Conservation (phyloP, 2,797 vertebrate genomes). For the Leptatherina wallacei region DNA sequence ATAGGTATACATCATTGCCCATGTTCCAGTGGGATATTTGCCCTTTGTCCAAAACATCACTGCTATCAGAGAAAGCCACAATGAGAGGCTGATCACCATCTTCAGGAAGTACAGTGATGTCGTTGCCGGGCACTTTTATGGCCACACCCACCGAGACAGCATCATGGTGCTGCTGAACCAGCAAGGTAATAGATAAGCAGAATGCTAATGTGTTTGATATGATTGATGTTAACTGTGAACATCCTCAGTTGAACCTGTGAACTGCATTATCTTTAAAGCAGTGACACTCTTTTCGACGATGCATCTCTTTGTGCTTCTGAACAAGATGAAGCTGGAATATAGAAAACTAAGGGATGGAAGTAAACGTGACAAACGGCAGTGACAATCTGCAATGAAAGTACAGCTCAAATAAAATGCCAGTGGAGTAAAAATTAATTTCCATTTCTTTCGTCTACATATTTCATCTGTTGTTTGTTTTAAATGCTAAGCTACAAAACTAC, state of each 20-base stretch:
- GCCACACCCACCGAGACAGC: slow-evolving; percentile 94
- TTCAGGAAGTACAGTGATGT: slow-evolving; percentile 88
- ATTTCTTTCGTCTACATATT: too few relatives aligned
- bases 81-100: slow-evolving; percentile 89
- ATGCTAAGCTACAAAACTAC: too few relatives aligned
- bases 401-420: too few relatives aligned
- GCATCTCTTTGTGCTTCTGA: too few relatives aligned
- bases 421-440: too few relatives aligned
- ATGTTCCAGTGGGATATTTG: slow-evolving; percentile 92
- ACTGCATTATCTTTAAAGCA: background rate
- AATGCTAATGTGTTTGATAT: too few relatives aligned
- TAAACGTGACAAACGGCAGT: background rate
- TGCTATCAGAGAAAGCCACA: slow-evolving; percentile 84
- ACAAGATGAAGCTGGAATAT: background rate
- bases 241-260: background rate
- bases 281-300: too few relatives aligned
- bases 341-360: background rate
- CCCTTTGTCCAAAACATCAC: slow-evolving; percentile 82
- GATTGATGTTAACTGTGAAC: too few relatives aligned
- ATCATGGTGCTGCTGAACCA: slow-evolving; percentile 91
- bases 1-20: slow-evolving; percentile 93
- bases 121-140: slow-evolving; percentile 93
- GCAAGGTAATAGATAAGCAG: slow-evolving; percentile 77
- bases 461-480: too few relatives aligned
- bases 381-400: too few relatives aligned